These are phyloP conservation scores for Thera britannica DNA, from an alignment of 2,888 invertebrate genomes.

Conservation along the genomic window DNA sequence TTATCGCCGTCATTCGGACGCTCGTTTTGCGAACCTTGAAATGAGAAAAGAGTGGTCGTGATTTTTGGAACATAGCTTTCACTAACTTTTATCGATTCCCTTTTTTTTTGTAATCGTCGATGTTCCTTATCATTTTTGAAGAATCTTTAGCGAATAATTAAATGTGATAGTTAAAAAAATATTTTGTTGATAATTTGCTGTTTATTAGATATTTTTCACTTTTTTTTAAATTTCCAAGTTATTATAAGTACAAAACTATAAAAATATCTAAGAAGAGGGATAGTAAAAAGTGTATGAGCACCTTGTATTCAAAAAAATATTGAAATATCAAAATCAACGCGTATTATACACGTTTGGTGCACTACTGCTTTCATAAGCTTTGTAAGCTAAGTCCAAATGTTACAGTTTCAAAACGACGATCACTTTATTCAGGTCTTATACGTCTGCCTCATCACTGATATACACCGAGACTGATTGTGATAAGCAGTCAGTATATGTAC, in stretches of 20 bases:
- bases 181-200: too few species aligned
- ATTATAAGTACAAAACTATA: neutral
- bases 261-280: neutral
- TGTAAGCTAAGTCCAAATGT: neutral
- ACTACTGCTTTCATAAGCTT: neutral
- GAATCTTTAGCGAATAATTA: neutral
- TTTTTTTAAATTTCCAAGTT: too few species aligned
- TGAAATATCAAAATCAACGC: neutral
- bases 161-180: too few species aligned
- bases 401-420: constrained; percentile 9
- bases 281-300: neutral
- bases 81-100: neutral
- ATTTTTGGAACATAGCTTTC: neutral
- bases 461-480: constrained; percentile 46
- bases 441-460: constrained; percentile 55
- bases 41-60: constrained; percentile 8
- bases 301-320: neutral
- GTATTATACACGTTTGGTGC: neutral
- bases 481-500: constrained; percentile 42
- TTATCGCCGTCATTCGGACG: constrained; percentile 81
- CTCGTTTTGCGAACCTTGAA: constrained; percentile 81
- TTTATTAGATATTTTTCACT: too few species aligned
- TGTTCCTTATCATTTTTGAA: too few species aligned
- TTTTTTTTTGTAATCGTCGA: neutral
- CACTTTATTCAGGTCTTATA: constrained; percentile 21